Evolutionary conservation across 35 echinoderm and acorn worm species (phyloP).

Genomic region (Holothuria glaberrima): DNA sequence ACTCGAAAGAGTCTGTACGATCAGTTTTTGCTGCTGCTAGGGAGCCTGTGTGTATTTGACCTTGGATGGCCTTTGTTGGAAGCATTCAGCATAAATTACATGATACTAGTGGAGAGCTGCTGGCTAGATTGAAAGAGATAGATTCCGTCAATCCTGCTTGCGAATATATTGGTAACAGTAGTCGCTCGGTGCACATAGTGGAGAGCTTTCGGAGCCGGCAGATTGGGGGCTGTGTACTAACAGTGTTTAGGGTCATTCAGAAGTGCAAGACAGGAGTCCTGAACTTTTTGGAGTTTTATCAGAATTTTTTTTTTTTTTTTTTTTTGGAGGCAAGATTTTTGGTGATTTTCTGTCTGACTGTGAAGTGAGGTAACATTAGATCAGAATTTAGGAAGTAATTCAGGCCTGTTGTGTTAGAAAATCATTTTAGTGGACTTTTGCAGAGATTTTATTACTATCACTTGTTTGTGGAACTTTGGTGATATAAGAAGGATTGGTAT

Average conservation of each 20-base stretch:
- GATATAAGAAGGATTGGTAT: too few species aligned
- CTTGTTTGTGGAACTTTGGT: too few species aligned
- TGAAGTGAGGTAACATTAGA: not conserved
- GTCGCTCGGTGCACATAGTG: not conserved
- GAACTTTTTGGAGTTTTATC: slow-evolving; percentile 36
- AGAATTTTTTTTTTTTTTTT: not conserved
- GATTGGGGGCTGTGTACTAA: slow-evolving; percentile 25
- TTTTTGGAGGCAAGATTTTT: not conserved
- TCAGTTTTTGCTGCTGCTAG: not conserved
- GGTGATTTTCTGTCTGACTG: not conserved
- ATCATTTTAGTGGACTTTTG: too few species aligned
- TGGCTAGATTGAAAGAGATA: slow-evolving; percentile 1
- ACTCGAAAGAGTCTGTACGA: too few species aligned
- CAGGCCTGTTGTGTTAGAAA: too few species aligned
- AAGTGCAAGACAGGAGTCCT: slow-evolving; percentile 15
- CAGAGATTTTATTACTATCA: too few species aligned
- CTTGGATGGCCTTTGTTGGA: slow-evolving; percentile 48
- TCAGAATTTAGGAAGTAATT: too few species aligned
- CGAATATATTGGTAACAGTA: slow-evolving; percentile 52
- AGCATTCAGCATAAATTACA: slow-evolving; percentile 43
- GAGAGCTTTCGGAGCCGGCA: slow-evolving; percentile 24
- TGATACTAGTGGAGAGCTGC: not conserved
- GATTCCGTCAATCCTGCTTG: slow-evolving; percentile 18
- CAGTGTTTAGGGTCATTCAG: slow-evolving; percentile 3
- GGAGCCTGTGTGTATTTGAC: slow-evolving; percentile 28